Conservation (phyloP, 2,888 invertebrate species). For the Tubulanus polymorphus region DNA sequence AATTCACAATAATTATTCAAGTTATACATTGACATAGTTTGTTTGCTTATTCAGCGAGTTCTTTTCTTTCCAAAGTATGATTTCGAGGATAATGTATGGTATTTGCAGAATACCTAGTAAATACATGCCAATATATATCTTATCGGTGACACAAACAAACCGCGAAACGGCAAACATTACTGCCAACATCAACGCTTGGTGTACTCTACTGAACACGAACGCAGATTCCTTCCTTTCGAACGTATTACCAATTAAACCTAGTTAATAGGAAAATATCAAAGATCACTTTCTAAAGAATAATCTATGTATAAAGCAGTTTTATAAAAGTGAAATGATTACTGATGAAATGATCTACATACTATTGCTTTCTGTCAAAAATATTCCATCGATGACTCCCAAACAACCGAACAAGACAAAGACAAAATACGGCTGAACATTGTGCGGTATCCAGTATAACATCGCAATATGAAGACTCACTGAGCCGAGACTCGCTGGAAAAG, state of each 20-base stretch:
- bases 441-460: conserved; percentile 40
- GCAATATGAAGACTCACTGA: conserved; percentile 25
- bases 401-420: conserved; percentile 35
- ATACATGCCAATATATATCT: conserved; percentile 28
- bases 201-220: conserved; percentile 40
- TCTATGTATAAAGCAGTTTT: too few species aligned
- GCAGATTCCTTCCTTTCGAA: conserved; percentile 45
- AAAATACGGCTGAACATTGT: conserved; percentile 21
- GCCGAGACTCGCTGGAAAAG: background rate
- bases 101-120: conserved; percentile 26
- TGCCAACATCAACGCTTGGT: conserved; percentile 40
- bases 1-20: too few species aligned
- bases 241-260: conserved; percentile 43
- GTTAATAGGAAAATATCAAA: conserved; percentile 2
- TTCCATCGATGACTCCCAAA: conserved; percentile 48
- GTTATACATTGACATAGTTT: too few species aligned
- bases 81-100: conserved; percentile 34
- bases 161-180: conserved; percentile 34
- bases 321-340: too few species aligned
- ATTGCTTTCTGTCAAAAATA: conserved; percentile 44
- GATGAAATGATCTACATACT: too few species aligned
- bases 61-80: conserved; percentile 11
- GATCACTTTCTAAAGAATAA: too few species aligned
- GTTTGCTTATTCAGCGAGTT: too few species aligned
- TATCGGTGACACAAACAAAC: conserved; percentile 33